Evolutionary conservation across 2,888 invertebrate genomes (phyloP), one percentile per base, ranked within the genome.

Genomic region (Carcina quercana): DNA sequence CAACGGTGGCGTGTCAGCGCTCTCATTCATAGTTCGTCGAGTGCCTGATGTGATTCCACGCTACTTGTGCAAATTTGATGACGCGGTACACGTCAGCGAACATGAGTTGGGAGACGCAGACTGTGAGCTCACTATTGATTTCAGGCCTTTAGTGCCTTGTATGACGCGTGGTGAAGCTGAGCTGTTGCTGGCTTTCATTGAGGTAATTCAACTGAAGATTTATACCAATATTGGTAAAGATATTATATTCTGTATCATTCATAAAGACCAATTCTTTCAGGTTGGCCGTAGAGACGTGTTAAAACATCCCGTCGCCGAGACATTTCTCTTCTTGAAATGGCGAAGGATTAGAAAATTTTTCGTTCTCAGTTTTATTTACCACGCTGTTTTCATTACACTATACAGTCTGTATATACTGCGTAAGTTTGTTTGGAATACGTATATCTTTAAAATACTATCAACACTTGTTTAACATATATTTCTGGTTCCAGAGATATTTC

Each of bases 41-140:
- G 94, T 93, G 0, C 94, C 95, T 0, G 92, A 94, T 45, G 91
- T 93, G 3, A 86, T 94, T 25, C 91, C 92, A 0, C 88, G 90
- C 30, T 86, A 91, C 32, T 68, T 90, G 30, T 73, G 86, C 27
- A 91, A 92, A 58, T 86, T 94, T 25, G 93, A 94, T 49, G 86
- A 89, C 20, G 90, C 93, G 0, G 90, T 94, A 8, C 89, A 90
- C 45, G 86, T 93, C 5, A 92, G 91, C 51, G 94, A 94, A 53
- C 93, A 94, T 51, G 94, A 95, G 60, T 83, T 94, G 13, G 93
- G 93, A 0, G 94, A 95, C 49, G 92, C 93, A 0, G 94, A 95
- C 57, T 94, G 94, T 50, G 94, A 94, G 62, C 84, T 94, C 2
- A 91, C 83, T 43, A 53, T 85, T 45, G 61, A 86, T 67, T 84